phyloP scores from a whole-genome alignment of 2,113 vertebrate genomes.

The Saguinus midas region DNA sequence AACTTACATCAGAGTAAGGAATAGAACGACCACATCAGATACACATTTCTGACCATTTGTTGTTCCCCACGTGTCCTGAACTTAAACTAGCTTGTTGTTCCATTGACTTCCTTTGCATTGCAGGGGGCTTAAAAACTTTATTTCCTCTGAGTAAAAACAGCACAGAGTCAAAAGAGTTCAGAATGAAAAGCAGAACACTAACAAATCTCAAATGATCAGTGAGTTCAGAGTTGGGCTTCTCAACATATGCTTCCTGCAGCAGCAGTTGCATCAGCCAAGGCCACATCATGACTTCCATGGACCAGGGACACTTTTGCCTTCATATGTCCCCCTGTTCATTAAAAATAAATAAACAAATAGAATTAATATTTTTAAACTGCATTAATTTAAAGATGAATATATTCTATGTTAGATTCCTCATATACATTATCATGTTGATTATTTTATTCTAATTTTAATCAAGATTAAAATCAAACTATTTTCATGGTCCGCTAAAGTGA shows the following conservation, averaged over 20 bases:
- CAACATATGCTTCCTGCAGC: rapidly evolving
- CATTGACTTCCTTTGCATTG: neutral
- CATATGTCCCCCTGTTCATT: neutral
- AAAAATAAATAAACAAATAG: neutral
- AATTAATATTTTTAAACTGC: neutral
- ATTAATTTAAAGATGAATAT: neutral
- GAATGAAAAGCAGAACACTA: neutral
- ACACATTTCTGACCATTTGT: neutral
- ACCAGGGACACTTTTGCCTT: neutral
- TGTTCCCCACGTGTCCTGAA: neutral
- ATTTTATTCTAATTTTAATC: slow-evolving; percentile 1
- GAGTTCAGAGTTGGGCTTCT: neutral
- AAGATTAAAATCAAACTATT: neutral
- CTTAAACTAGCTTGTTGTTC: neutral
- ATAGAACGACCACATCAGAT: neutral
- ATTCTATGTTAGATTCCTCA: neutral
- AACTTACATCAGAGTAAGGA: neutral
- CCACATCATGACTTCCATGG: rapidly evolving
- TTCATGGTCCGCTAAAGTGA: neutral
- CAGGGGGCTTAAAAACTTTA: neutral
- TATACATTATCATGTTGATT: neutral
- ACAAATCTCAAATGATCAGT: neutral
- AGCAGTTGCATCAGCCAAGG: rapidly evolving
- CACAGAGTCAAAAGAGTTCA: neutral
- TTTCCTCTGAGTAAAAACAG: neutral